These are phyloP conservation scores for Euphonia xanthogaster DNA, from an alignment of 2,797 vertebrate species.

Conservation along the genomic window DNA sequence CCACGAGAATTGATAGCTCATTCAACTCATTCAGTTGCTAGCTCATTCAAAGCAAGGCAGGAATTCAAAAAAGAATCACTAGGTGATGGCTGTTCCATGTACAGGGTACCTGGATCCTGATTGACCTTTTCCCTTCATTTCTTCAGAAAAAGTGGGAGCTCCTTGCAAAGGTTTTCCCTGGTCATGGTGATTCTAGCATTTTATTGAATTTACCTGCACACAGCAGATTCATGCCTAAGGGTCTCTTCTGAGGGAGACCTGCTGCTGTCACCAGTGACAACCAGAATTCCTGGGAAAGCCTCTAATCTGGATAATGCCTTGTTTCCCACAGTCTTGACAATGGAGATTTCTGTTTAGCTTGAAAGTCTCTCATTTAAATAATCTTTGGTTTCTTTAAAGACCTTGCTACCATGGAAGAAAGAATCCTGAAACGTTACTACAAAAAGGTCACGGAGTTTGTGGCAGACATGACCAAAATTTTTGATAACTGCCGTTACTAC, in stretches of 20 bases:
- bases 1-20: neutral
- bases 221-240: fast-evolving
- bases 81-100: neutral
- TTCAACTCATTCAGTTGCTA: neutral
- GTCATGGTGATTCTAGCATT: neutral
- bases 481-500: conserved; percentile 99
- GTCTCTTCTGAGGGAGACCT: neutral
- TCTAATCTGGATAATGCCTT: neutral
- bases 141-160: neutral
- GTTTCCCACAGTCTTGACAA: neutral
- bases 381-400: conserved; percentile 78
- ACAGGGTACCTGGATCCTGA: neutral
- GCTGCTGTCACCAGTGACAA: neutral
- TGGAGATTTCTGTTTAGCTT: neutral
- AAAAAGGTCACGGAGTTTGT: conserved; percentile 96
- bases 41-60: neutral
- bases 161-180: neutral
- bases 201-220: neutral
- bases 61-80: neutral
- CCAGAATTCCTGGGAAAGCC: neutral
- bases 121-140: neutral
- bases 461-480: conserved; percentile 99
- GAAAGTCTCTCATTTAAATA: neutral
- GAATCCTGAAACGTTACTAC: conserved; percentile 90
- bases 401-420: conserved; percentile 95